Evolutionary conservation across 2,888 invertebrate genomes (phyloP), one percentile per base, ranked within the genome.

Genomic region (Andrena marginata): DNA sequence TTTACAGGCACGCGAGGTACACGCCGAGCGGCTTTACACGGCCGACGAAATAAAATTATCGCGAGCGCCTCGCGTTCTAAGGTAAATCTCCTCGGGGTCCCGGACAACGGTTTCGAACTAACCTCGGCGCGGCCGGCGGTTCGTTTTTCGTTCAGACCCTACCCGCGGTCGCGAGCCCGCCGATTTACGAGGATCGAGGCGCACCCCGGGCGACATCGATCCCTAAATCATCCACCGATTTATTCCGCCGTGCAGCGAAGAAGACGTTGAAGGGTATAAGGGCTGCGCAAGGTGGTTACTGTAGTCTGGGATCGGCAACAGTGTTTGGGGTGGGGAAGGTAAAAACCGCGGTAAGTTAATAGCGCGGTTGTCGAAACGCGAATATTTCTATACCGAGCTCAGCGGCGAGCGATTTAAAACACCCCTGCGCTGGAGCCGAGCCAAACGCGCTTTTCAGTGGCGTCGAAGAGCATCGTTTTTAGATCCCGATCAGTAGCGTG

Each of bases 1-100:
- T 60, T 80, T 74, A 70, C 75, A 71, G 70, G 78, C 84, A 84
- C 84, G 80, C 84, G 75, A 78, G 49, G 67, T 49, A 63, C 69
- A 76, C 51, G 68, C 56, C 69, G 81, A 70, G 74, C 74, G 65
- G 83, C 54, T 72, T 8, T 84, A 76, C 84, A 84, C 75, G 84
- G 54, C 56, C 85, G 78, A 33, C 59, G 81, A 84, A 85, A 85
- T 80, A 80, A 81, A 85, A 85, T 85, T 75, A 85, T 85, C 74
- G 64, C 71, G 74, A 84, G 67, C 71, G 75, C 48, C 60, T 63
- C 68, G 31, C 73, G 77, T 82, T 78, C 83, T 84, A 83, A 68
- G 82, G 84, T 83, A 75, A 83, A 77, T 82, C 77, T 74, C 60
- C 54, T 16, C 35, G 26, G 42, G n/a, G 56, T 7, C 16, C 51